phyloP scores from a whole-genome alignment of 2,797 vertebrate species.

The Melanotaenia nigrans region DNA sequence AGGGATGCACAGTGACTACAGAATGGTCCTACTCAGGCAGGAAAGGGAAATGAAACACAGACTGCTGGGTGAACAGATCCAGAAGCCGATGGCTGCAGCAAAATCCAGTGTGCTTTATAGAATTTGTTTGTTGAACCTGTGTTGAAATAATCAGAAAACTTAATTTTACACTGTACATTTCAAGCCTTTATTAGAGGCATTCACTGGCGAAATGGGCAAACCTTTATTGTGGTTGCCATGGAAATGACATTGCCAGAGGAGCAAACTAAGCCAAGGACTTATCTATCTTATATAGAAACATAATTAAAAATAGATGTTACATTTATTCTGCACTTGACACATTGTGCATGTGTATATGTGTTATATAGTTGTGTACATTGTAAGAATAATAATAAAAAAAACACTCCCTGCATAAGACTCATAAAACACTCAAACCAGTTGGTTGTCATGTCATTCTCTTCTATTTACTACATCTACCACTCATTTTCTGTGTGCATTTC shows the following conservation, averaged over 20 bases:
- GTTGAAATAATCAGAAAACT: slow-evolving; percentile 42
- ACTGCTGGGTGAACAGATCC: slow-evolving; percentile 52
- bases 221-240: slow-evolving; percentile 58
- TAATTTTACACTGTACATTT: slow-evolving; percentile 21
- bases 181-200: slow-evolving; percentile 20
- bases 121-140: slow-evolving; percentile 32
- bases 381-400: neutral
- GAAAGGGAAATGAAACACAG: slow-evolving; percentile 74
- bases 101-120: slow-evolving; percentile 47
- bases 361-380: neutral
- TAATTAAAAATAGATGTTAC: slow-evolving; percentile 6
- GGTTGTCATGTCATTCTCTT: slow-evolving; percentile 33
- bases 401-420: slow-evolving; percentile 10
- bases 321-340: slow-evolving; percentile 4
- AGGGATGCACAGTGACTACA: slow-evolving; percentile 43
- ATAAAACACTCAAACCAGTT: slow-evolving; percentile 40
- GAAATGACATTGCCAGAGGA: slow-evolving; percentile 54
- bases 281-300: slow-evolving; percentile 35
- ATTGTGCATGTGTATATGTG: neutral
- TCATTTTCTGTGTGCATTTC: neutral
- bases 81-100: slow-evolving; percentile 66
- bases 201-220: slow-evolving; percentile 4
- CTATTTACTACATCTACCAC: neutral
- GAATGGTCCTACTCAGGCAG: slow-evolving; percentile 47
- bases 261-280: slow-evolving; percentile 35